Evolutionary conservation across 2,797 vertebrate species (phyloP).

Genomic region (Lutra lutra): DNA sequence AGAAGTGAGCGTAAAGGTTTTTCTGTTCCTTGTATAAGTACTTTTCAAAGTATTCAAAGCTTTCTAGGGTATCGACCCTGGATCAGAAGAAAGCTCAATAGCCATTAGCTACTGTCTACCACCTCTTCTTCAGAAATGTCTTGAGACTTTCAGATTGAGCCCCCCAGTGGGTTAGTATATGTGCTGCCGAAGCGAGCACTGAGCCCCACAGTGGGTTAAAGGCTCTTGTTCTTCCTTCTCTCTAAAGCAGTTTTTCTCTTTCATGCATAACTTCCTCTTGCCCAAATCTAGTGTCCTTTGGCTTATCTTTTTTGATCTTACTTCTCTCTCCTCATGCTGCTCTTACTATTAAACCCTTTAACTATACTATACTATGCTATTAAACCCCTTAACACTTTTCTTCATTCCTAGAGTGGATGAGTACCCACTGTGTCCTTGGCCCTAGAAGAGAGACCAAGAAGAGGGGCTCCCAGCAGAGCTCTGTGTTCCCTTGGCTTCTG

Average conservation of each 20-base stretch:
- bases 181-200: too few relatives aligned
- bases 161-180: neutral
- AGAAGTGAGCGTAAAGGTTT: neutral
- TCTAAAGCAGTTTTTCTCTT: neutral
- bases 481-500: neutral
- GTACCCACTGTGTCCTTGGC: neutral
- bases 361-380: neutral
- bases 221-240: neutral
- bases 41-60: neutral
- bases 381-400: neutral
- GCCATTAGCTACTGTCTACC: neutral
- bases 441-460: neutral
- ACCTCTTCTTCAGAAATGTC: neutral
- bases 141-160: neutral
- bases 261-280: neutral
- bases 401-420: neutral
- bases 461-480: neutral
- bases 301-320: neutral
- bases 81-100: neutral
- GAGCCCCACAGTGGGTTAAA: neutral
- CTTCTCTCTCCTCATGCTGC: neutral
- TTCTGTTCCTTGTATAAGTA: neutral
- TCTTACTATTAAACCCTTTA: neutral
- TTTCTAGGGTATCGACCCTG: neutral
- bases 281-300: neutral